Conservation (phyloP, 2,888 invertebrate genomes). For the Lypha dubia region DNA sequence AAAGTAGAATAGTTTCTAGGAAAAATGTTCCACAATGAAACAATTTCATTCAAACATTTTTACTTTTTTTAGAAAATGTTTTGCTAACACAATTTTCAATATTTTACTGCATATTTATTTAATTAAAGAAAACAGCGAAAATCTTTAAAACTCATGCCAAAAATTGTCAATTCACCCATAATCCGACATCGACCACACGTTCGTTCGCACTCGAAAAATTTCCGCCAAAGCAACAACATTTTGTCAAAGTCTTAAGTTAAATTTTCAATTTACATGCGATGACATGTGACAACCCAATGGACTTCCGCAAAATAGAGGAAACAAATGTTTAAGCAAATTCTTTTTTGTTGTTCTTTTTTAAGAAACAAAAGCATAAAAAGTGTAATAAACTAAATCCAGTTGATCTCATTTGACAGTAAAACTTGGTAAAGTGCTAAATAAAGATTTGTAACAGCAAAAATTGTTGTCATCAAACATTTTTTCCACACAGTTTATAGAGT, state of each 20-base stretch:
- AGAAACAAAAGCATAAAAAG: background rate
- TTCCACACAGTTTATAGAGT: background rate
- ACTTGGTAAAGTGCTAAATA: background rate
- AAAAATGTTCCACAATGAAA: too few relatives aligned
- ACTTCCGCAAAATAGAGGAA: background rate
- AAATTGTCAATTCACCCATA: background rate
- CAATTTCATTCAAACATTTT: too few relatives aligned
- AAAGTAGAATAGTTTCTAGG: too few relatives aligned
- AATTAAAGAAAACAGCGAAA: background rate
- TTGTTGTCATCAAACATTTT: constrained; percentile 12
- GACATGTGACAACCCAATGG: background rate
- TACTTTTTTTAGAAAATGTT: too few relatives aligned
- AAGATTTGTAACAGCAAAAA: background rate
- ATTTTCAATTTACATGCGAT: constrained; percentile 35
- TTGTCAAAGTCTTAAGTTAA: constrained; percentile 46
- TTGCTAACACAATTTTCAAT: background rate
- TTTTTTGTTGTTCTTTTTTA: constrained; percentile 7
- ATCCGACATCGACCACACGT: background rate
- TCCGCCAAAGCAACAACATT: constrained; percentile 19
- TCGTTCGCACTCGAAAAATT: background rate
- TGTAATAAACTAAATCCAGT: constrained; percentile 4
- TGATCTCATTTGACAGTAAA: constrained; percentile 13
- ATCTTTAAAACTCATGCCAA: background rate
- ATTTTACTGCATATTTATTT: background rate
- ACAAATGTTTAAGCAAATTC: constrained; percentile 23